Base-by-base conservation (phyloP, 2,797 vertebrate genomes). In the Bryconaethiops microstoma region DNA sequence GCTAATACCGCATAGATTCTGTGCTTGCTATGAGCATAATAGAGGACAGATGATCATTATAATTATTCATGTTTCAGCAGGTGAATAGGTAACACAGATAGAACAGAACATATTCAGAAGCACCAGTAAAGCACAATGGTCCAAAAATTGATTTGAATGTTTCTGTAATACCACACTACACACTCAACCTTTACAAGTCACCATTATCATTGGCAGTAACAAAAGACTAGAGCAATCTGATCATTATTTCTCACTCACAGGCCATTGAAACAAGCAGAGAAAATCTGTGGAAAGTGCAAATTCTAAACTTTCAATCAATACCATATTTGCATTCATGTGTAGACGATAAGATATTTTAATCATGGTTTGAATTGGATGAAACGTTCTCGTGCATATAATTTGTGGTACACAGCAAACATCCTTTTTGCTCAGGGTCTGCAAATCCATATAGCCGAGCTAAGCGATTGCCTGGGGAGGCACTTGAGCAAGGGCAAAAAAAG, bases 91-190 rank as follows among this genome's bases (percentile, higher is more conserved):
- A 4, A 39, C 17, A 25, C 12, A 62, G 21, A 21, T 59, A 19
- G 67, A 70, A 75, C 10, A 45, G 64, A 29, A 48, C 21, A 76
- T 69, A 50, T 65, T 71, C 42, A 70, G 29, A 77, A 72, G 68
- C 65, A 57, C 52, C 40, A 65, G 17, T 82, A 59, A 78, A 74
- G 50, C 25, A 23, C 50, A 76, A 62, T 52, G 63, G 60, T 78
- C 63, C 63, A 78, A 74, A 8, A 45, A 63, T 5, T 65, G 42
- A 74, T 62, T 5, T 69, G 54, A 72, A 40, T 63, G 40, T 42
- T 65, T 65, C 62, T 7, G 62, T 16, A 40, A 39, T 40, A 42
- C 17, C 17, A 42, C 17, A 16, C 14, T 42, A 40, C 39, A 42
- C 39, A 35, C 5, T 64, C 25, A 16, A 14, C 29, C 25, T 35